Evolutionary conservation across 2,797 vertebrate genomes (phyloP), one percentile per base, ranked within the genome.

Genomic region (Lophius americanus): DNA sequence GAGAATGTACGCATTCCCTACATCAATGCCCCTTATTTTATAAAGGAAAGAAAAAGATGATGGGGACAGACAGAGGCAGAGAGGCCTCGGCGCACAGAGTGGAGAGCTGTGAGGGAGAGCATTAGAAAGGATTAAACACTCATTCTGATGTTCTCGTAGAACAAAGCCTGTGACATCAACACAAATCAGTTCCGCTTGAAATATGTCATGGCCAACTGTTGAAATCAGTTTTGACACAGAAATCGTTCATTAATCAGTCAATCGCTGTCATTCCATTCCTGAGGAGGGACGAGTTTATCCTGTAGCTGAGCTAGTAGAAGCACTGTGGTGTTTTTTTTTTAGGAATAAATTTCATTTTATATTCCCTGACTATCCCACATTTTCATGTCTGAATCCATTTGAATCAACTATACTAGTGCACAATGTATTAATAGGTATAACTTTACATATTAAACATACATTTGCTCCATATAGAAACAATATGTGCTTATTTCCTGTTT

Each of bases 81-180:
- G 70, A 75, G 66, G 67, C 62, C 64, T 66, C 75, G 65, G 55
- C 84, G 83, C 75, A 74, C 58, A 75, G 59, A 82, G 65, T 79
- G 57, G 76, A 60, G 71, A 73, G 53, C 68, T 46, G 72, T 37
- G 44, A 69, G 82, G 76, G 63, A 69, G 84, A 75, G 80, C 73
- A 78, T 85, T 88, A 81, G 73, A 5, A 81, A 60, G 84, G 86
- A 89, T 87, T 88, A 88, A 86, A 79, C 82, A 81, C 70, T 82
- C 82, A 85, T 79, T 78, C 70, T 79, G 70, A 67, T 81, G 73
- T 72, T 85, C 81, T 76, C 64, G 68, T 69, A 84, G 69, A 80
- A 76, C 81, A 76, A 61, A 79, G 75, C 68, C 64, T 51, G 69
- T 82, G 82, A 91, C 85, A 89, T 82, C 82, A 80, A 85, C 79